A percentile compares a stretch with the other conserved stretches of the same genome.
These are phyloP conservation scores for Athrips mouffetella DNA, from an alignment of 2,888 invertebrate genomes.

Conservation along the genomic window DNA sequence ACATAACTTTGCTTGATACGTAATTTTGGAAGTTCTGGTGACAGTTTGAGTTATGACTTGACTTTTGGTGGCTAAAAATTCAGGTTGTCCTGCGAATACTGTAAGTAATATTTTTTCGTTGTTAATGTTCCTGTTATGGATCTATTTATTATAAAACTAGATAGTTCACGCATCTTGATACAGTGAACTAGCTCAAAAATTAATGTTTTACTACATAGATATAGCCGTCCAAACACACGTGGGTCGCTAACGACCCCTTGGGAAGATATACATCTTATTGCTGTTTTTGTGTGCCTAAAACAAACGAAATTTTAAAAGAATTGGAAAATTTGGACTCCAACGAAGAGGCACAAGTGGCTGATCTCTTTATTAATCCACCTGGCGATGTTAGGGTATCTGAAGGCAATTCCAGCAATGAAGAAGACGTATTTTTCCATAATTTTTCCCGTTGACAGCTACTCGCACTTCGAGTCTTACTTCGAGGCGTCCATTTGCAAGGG, in stretches of 20 bases:
- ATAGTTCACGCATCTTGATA: neutral
- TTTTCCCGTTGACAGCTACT: conserved; percentile 16
- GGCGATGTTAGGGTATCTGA: conserved; percentile 18
- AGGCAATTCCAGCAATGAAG: conserved; percentile 17
- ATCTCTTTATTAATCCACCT: conserved; percentile 8
- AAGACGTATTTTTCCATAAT: conserved; percentile 11
- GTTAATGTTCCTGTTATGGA: neutral
- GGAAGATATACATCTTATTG: neutral
- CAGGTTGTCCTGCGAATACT: conserved; percentile 1
- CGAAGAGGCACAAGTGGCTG: conserved; percentile 9
- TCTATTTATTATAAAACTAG: conserved; percentile 2
- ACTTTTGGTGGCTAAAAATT: neutral
- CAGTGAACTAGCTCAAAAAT: neutral
- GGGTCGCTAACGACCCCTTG: conserved; percentile 9
- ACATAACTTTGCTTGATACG: neutral
- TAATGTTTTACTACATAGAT: neutral
- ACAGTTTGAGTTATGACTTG: neutral
- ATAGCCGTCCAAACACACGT: neutral
- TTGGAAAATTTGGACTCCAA: conserved; percentile 3
- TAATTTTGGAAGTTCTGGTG: neutral
- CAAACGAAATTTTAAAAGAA: neutral
- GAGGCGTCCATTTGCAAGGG: conserved; percentile 12
- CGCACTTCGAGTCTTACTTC: conserved; percentile 11
- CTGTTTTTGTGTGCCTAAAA: conserved; percentile 1
- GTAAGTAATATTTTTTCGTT: conserved; percentile 10